Percentiles rank a stretch among this genome's conserved stretches.
These are phyloP conservation scores for Limanda limanda DNA, from an alignment of 2,113 vertebrate genomes.

Conservation along the genomic window DNA sequence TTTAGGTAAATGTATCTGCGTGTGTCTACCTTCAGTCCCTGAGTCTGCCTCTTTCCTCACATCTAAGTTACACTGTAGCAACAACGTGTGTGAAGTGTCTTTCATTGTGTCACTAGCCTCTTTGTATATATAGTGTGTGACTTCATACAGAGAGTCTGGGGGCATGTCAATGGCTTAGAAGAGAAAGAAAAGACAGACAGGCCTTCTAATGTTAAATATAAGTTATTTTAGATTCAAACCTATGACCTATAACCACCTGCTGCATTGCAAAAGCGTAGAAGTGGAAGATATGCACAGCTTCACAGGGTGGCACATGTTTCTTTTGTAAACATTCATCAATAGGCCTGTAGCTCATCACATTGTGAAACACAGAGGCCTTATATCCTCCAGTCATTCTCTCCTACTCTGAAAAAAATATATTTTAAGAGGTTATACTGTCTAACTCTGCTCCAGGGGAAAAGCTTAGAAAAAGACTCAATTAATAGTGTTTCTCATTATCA, in stretches of 20 bases:
- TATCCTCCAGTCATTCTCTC: background rate
- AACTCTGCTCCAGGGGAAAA: too few relatives aligned
- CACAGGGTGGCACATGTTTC: background rate
- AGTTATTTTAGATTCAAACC: background rate
- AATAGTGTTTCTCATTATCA: too few relatives aligned
- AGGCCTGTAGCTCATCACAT: background rate
- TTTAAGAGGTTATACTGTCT: too few relatives aligned
- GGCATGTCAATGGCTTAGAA: background rate
- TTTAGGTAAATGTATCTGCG: slow-evolving; percentile 20
- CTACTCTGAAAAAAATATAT: too few relatives aligned
- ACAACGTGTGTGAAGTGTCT: background rate
- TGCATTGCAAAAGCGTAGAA: background rate
- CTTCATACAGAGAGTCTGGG: background rate
- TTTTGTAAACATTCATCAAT: background rate
- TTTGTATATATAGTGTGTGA: background rate
- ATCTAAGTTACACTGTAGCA: background rate
- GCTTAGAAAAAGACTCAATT: too few relatives aligned
- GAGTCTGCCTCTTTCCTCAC: background rate
- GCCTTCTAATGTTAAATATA: background rate
- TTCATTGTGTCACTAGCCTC: background rate
- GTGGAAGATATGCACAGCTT: too few relatives aligned
- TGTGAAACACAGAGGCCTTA: background rate
- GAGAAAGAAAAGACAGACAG: background rate
- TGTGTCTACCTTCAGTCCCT: background rate
- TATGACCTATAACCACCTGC: background rate